Percentiles rank a stretch among this genome's conserved stretches.
phyloP scores from a whole-genome alignment of 2,888 invertebrate species.

The Dusona sp. region DNA sequence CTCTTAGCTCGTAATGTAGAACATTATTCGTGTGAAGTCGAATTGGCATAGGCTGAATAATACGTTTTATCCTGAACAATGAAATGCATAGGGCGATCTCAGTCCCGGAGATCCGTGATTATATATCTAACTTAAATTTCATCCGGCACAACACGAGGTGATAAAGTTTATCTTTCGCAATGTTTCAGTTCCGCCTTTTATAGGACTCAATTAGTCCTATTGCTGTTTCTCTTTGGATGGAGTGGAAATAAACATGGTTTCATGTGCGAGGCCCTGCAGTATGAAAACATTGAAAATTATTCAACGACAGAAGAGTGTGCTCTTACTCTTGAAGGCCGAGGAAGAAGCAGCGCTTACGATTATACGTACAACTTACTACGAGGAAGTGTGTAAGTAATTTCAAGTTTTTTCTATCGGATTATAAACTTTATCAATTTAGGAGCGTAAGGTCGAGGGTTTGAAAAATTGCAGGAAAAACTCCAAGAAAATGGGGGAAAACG shows the following conservation, averaged over 20 bases:
- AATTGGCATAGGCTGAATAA: conserved; percentile 42
- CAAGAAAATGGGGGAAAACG: too few relatives aligned
- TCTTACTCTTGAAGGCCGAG: conserved; percentile 91
- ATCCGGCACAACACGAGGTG: conserved; percentile 20
- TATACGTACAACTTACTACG: conserved; percentile 93
- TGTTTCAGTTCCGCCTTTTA: conserved; percentile 76
- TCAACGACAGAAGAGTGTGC: conserved; percentile 89
- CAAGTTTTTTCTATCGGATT: background rate
- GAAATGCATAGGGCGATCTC: conserved; percentile 22
- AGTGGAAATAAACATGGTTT: conserved; percentile 50
- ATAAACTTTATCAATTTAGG: background rate
- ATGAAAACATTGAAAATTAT: conserved; percentile 79
- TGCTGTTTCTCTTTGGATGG: conserved; percentile 70
- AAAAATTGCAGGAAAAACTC: too few relatives aligned
- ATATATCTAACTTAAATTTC: conserved; percentile 23
- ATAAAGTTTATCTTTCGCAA: conserved; percentile 41
- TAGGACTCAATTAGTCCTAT: conserved; percentile 73
- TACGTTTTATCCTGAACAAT: conserved; percentile 18
- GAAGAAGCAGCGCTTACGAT: conserved; percentile 93
- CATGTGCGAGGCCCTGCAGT: conserved; percentile 75
- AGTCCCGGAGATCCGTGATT: conserved; percentile 49
- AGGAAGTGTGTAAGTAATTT: conserved; percentile 90
- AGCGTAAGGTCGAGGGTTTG: too few relatives aligned
- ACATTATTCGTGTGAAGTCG: conserved; percentile 29
- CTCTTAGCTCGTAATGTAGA: conserved; percentile 19